Conservation (phyloP, 2,888 invertebrate species). For the Rambutsinella grinnellia region DNA sequence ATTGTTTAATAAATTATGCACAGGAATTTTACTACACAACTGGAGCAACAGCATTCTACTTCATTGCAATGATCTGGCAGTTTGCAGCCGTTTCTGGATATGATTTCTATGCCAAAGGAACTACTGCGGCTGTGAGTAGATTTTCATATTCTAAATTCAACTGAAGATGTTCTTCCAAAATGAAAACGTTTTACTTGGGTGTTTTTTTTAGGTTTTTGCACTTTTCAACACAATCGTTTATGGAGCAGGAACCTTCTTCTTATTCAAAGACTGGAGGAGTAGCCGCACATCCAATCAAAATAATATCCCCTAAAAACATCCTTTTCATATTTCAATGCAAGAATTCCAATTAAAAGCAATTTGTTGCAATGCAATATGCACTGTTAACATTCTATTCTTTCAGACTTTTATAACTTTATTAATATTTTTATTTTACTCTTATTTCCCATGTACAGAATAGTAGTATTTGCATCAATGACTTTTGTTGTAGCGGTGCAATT, state of each 20-base stretch:
- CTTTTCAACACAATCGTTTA: constrained; percentile 86
- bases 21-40: constrained; percentile 86
- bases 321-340: background rate
- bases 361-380: constrained; percentile 12
- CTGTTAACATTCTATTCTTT: no score
- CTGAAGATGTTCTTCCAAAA: background rate
- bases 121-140: constrained; percentile 83
- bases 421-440: no score
- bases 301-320: constrained; percentile 46
- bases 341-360: constrained; percentile 13
- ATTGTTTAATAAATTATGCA: background rate
- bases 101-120: constrained; percentile 67
- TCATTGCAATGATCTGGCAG: constrained; percentile 85
- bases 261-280: constrained; percentile 71
- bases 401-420: no score
- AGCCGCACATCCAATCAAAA: constrained; percentile 35
- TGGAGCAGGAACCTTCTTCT: constrained; percentile 80
- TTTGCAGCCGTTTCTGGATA: constrained; percentile 71
- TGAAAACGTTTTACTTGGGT: background rate
- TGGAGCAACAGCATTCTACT: constrained; percentile 79
- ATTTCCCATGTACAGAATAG: no score
- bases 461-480: no score
- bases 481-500: no score
- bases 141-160: background rate
- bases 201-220: constrained; percentile 75